Evolutionary conservation across 2,797 vertebrate genomes (phyloP).

Genomic region (Limnodromus scolopaceus): DNA sequence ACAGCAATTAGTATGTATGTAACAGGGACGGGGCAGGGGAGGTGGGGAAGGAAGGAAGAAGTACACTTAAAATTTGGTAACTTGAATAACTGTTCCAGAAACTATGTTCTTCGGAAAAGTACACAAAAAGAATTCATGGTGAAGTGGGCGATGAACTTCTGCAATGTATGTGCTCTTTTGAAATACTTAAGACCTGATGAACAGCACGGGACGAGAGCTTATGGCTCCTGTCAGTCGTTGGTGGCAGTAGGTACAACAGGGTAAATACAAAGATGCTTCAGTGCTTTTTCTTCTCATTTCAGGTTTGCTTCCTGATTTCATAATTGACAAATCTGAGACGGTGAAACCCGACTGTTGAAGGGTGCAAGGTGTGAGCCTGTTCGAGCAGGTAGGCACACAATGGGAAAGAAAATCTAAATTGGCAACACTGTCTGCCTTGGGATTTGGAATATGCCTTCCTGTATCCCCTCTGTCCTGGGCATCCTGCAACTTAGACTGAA

Average conservation of each 20-base stretch:
- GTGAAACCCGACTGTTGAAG: constrained; percentile 9
- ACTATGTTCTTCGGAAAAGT: not conserved
- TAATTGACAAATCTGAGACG: constrained; percentile 26
- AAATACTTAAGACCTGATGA: not conserved
- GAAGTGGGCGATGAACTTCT: not conserved
- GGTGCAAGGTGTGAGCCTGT: constrained; percentile 32
- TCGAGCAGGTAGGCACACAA: constrained; percentile 63
- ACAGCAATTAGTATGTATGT: not conserved
- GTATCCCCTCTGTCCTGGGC: not conserved
- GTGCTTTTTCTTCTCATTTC: constrained; percentile 62
- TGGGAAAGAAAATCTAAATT: not conserved
- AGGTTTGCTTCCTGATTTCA: constrained; percentile 69
- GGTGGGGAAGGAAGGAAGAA: not conserved
- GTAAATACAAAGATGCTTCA: not conserved
- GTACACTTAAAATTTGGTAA: not conserved
- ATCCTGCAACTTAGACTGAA: not conserved
- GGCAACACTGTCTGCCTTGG: not conserved
- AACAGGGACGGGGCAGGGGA: not conserved
- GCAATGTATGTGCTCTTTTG: not conserved
- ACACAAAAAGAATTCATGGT: not conserved
- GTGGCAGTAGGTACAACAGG: not conserved
- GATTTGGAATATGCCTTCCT: not conserved
- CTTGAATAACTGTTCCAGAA: not conserved
- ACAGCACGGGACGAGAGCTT: not conserved
- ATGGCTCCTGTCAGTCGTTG: not conserved